A percentile compares a stretch with the other conserved stretches of the same genome.
Conservation (phyloP, 2,888 invertebrate genomes). For the Drepanosiphum platanoidis region DNA sequence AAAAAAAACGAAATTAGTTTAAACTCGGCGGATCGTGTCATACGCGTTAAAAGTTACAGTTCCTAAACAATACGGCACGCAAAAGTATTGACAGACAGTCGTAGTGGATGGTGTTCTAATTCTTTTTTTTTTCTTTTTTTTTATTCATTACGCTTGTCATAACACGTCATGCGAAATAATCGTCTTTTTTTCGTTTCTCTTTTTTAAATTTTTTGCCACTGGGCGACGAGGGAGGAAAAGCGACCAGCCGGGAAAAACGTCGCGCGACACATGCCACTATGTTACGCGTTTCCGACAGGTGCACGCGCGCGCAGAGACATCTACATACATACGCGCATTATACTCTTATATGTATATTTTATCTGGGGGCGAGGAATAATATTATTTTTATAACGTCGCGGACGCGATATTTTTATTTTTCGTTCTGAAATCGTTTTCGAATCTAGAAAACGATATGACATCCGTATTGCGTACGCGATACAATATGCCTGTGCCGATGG, state of each 20-base stretch:
- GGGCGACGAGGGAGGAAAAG: neutral
- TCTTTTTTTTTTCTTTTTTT: neutral
- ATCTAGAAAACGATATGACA: neutral
- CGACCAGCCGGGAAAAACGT: slow-evolving; percentile 2
- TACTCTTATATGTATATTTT: too few relatives aligned
- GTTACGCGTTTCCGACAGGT: slow-evolving; percentile 37
- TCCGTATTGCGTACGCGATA: too few relatives aligned
- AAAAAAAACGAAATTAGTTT: slow-evolving; percentile 60
- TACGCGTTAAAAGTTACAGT: slow-evolving; percentile 57
- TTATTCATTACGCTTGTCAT: slow-evolving; percentile 50
- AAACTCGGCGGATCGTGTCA: slow-evolving; percentile 59
- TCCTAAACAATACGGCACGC: slow-evolving; percentile 40
- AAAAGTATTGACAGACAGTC: slow-evolving; percentile 11
- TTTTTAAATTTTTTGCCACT: neutral
- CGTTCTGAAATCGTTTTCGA: neutral
- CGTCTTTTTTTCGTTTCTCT: neutral
- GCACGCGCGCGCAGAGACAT: too few relatives aligned
- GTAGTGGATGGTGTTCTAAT: neutral
- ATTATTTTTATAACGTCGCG: too few relatives aligned
- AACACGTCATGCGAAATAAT: slow-evolving; percentile 49
- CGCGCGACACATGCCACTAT: slow-evolving; percentile 13
- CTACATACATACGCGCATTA: too few relatives aligned
- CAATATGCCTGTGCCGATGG: too few relatives aligned
- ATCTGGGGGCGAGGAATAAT: too few relatives aligned
- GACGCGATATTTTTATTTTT: too few relatives aligned